Conservation (phyloP, 2,888 invertebrate genomes). For the Panopea generosa region DNA sequence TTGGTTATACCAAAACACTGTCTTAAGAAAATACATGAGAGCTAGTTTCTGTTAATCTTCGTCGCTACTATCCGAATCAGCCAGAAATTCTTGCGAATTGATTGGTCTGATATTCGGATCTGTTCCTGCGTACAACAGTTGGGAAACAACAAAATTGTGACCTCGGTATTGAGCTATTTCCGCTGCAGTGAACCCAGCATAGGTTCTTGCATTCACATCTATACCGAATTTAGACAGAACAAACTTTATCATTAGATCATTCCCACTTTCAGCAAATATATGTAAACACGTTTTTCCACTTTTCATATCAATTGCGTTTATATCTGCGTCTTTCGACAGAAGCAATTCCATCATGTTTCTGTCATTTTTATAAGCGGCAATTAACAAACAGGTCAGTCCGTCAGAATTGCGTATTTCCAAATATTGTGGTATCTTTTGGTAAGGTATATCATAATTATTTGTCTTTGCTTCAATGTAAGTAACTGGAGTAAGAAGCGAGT, state of each 20-base stretch:
- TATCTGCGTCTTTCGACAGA: constrained; percentile 33
- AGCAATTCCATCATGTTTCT: constrained; percentile 36
- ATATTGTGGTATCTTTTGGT: constrained; percentile 46
- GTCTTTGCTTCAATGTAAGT: constrained; percentile 46
- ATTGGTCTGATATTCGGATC: constrained; percentile 5
- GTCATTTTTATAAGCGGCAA: constrained; percentile 36
- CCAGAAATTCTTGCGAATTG: constrained; percentile 7
- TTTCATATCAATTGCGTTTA: constrained; percentile 45
- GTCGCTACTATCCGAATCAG: constrained; percentile 5
- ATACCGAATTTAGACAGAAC: constrained; percentile 14
- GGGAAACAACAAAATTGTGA: constrained; percentile 1
- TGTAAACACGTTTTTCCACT: constrained; percentile 47
- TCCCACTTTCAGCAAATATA: constrained; percentile 35
- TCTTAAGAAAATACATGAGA: too few relatives aligned
- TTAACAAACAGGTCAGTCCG: constrained; percentile 45
- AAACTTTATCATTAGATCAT: constrained; percentile 23
- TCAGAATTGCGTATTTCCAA: constrained; percentile 38
- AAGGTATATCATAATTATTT: constrained; percentile 47
- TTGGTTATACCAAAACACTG: too few relatives aligned
- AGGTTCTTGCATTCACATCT: constrained; percentile 35
- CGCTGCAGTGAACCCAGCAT: constrained; percentile 37
- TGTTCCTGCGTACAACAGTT: constrained; percentile 2
- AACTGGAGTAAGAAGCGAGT: constrained; percentile 31
- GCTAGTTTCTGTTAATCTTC: too few relatives aligned
- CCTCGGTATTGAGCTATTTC: constrained; percentile 33